Evolutionary conservation across 2,797 vertebrate genomes (phyloP), one percentile per base, ranked within the genome.

Genomic region (Psittacula derbiana): DNA sequence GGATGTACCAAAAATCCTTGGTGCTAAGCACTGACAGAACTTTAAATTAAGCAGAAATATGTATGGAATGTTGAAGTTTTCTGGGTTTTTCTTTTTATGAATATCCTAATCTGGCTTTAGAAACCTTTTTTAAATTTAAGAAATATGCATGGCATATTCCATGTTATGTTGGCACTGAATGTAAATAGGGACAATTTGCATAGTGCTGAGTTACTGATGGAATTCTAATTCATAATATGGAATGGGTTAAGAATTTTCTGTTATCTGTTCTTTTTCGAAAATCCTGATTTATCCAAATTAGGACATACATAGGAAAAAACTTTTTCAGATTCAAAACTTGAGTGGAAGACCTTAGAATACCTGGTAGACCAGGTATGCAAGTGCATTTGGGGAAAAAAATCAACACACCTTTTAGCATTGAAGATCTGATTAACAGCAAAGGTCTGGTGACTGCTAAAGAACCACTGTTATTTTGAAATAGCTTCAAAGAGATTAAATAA

Each of bases 381-480:
- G 24, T 47, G 12, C 8, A 17, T 76, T 87, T 55, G n/a, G 28
- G 28, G 31, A 31, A 79, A 88, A 27, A 7, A 55, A 44, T 13
- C 11, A 75, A 36, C 11, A 65, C 44, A 36, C 13, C 20, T 78
- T 78, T 67, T 78, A 74, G 6, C n/a, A 27, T 8, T 71, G 31
- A n/a, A 49, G 40, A 87, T 49, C 23, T 82, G 33, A 78, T 87
- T 57, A 89, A 91, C 74, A 73, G 43, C 41, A 93, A 78, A 91
- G 57, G 62, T 73, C 46, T 93, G 55, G 53, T 92, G 75, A 80
- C 55, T 92, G 93, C 69, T 85, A 91, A 90, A 90, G 67, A 80
- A 64, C 24, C 28, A 36, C 18, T 4, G 49, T 81, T 90, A 44
- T 70, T 85, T 62, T 46, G 50, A 92, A 86, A 85, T 55, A 55